Evolutionary conservation across 2,797 vertebrate genomes (phyloP).

Genomic region (Lutra lutra): DNA sequence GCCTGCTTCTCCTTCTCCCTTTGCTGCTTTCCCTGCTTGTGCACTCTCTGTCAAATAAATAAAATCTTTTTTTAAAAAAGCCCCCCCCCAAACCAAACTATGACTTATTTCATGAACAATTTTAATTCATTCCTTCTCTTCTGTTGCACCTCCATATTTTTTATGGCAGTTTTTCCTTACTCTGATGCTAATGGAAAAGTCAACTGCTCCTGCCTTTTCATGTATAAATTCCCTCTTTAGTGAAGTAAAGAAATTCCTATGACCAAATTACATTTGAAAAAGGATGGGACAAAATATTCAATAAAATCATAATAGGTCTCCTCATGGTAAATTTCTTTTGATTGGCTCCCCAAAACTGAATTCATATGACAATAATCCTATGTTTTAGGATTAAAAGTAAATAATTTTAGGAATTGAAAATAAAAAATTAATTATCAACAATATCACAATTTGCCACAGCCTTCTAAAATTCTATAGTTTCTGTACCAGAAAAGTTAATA

Average conservation of each 20-base stretch:
- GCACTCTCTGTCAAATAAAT: not conserved
- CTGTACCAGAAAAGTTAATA: not conserved
- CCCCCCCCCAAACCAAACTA: not conserved
- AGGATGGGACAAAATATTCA: not conserved
- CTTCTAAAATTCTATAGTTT: not conserved
- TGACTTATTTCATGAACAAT: not conserved
- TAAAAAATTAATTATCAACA: slow-evolving; percentile 5
- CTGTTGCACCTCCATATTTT: not conserved
- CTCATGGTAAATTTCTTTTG: slow-evolving; percentile 1
- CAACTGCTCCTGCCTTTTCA: not conserved
- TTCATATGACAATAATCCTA: not conserved
- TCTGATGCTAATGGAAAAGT: not conserved
- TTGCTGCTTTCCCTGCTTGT: not conserved
- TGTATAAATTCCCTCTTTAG: not conserved
- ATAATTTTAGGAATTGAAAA: not conserved
- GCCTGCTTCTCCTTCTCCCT: not conserved
- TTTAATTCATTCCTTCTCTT: not conserved
- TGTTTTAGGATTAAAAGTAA: not conserved
- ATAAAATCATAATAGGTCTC: not conserved
- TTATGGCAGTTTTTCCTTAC: not conserved
- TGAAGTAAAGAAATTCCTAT: slow-evolving; percentile 23
- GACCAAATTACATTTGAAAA: slow-evolving; percentile 25
- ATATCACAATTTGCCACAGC: not conserved
- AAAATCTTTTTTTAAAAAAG: not conserved
- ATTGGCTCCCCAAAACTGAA: not conserved